Evolutionary conservation across 2,797 vertebrate genomes (phyloP), one percentile per base, ranked within the genome.

Genomic region (Adrianichthys oophorus): DNA sequence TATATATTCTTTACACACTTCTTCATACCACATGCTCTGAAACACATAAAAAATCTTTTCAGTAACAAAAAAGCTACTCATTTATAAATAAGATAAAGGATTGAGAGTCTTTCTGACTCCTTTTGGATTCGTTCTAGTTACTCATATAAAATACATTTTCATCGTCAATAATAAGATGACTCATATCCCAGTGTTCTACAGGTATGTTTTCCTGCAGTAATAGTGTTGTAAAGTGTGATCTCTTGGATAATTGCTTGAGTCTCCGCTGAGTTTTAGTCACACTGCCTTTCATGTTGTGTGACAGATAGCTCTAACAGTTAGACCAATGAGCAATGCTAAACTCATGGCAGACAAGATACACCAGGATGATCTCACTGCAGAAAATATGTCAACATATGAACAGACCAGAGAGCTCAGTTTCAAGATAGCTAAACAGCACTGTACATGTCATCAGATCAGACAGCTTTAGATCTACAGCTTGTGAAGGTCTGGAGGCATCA

Each of bases 401-500:
- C 46, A n/a, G 18, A 42, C 56, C n/a, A 0, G 40, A 44, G 15
- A 61, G 29, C 26, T 63, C 50, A 48, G 47, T 46, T 52, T 58
- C 52, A 41, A 63, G 23, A 62, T 15, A 2, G 61, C 41, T 62
- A 18, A 82, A 56, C 53, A 52, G 26, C 44, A 1, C 41, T 55
- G 42, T 57, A 66, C 18, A 45, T 60, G 61, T 47, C 65, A 59
- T 42, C 51, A 54, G 48, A 41, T 59, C 18, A 29, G 37, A 68
- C 43, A 19, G 4, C 54, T 63, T 18, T 54, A 61, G 56, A 64
- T 65, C 48, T 46, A 58, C 48, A 56, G 52, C 55, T 58, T 65
- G 17, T 60, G 48, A 52, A 63, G 41, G 45, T 2, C 56, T 56
- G 56, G 65, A 59, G 49, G 52, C 69, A 65, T 79, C 54, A 78